Conservation (phyloP, 2,113 vertebrate species). For the Hystrix brachyura region DNA sequence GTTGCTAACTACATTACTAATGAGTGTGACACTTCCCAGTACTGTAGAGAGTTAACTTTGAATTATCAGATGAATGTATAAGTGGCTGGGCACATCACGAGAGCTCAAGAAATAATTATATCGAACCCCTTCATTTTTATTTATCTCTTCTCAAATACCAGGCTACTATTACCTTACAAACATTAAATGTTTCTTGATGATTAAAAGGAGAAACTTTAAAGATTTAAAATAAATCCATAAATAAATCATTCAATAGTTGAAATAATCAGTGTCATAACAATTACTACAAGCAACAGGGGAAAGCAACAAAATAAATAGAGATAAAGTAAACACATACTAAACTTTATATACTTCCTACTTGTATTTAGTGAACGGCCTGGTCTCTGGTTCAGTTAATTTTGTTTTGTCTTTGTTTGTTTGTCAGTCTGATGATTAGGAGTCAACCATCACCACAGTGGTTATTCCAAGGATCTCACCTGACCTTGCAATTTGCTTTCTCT, state of each 20-base stretch:
- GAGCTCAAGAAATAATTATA: not conserved
- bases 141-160: not conserved
- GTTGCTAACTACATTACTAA: accelerated
- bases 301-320: not conserved
- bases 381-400: not conserved
- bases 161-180: not conserved
- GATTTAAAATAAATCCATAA: not conserved
- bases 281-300: not conserved
- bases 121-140: not conserved
- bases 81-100: too few relatives aligned
- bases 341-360: not conserved
- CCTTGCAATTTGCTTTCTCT: not conserved
- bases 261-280: not conserved
- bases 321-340: not conserved
- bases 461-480: not conserved
- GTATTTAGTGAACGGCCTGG: not conserved
- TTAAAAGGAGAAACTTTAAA: not conserved
- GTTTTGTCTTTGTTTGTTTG: not conserved
- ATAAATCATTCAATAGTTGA: not conserved
- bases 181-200: not conserved
- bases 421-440: accelerated
- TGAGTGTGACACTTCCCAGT: not conserved
- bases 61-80: not conserved
- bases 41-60: not conserved
- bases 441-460: not conserved